Percentiles rank a stretch among this genome's conserved stretches.
These are phyloP conservation scores for Pristionchus entomophagus DNA, from an alignment of 2,888 invertebrate species.

Conservation along the genomic window DNA sequence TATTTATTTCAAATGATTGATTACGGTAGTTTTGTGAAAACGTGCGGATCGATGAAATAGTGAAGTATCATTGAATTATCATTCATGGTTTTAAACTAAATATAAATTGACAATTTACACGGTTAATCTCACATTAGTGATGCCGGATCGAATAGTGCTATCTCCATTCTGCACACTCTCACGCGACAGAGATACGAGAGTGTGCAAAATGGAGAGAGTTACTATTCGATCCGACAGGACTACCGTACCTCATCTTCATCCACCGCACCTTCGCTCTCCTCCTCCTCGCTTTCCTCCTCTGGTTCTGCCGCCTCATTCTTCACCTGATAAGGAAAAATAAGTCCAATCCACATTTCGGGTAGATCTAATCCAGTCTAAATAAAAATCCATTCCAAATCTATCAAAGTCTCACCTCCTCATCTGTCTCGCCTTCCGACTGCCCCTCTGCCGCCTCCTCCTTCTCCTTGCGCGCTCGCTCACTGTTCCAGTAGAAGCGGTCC, in stretches of 20 bases:
- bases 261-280: not conserved
- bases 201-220: no score
- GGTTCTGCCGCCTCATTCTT: not conserved
- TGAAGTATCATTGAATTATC: not conserved
- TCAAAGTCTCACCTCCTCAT: not conserved
- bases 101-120: not conserved
- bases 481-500: not conserved
- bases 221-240: no score
- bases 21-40: not conserved
- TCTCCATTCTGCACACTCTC: no score
- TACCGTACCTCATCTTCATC: conserved; percentile 23
- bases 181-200: no score
- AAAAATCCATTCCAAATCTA: no score
- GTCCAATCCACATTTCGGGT: no score
- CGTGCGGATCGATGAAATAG: not conserved
- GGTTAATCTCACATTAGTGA: no score
- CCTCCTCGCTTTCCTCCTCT: not conserved
- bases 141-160: no score
- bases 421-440: not conserved
- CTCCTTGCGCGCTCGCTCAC: not conserved
- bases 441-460: not conserved
- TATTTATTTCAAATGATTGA: not conserved
- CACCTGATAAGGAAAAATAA: no score
- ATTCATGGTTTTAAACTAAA: not conserved
- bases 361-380: no score